Conservation (phyloP, 2,888 invertebrate genomes). For the Epicampocera succincta region DNA sequence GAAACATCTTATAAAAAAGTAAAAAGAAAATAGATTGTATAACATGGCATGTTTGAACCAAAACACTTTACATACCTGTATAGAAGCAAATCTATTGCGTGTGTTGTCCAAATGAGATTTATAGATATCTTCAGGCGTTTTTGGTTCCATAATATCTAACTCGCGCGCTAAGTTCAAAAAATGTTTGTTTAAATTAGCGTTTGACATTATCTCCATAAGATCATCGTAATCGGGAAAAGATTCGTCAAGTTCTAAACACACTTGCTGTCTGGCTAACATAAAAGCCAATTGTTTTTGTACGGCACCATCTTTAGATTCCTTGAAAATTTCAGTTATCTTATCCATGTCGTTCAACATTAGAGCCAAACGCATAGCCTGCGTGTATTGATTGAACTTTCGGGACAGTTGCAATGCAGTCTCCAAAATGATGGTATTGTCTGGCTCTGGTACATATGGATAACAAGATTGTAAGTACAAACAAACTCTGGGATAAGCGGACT, state of each 20-base stretch:
- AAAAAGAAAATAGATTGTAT: not conserved
- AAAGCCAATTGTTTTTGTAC: slow-evolving; percentile 97
- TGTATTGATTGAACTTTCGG: slow-evolving; percentile 92
- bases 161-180: slow-evolving; percentile 96
- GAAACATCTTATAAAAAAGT: not conserved
- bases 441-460: slow-evolving; percentile 97
- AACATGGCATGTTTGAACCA: not conserved
- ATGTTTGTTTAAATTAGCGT: slow-evolving; percentile 95
- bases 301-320: slow-evolving; percentile 89
- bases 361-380: slow-evolving; percentile 94
- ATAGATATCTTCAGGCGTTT: slow-evolving; percentile 99
- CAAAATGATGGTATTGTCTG: slow-evolving; percentile 92
- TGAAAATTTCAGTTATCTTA: slow-evolving; percentile 92
- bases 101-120: slow-evolving; percentile 97
- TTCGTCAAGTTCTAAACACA: slow-evolving; percentile 90
- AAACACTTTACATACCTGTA: slow-evolving; percentile 81
- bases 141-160: slow-evolving; percentile 99
- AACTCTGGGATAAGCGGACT: slow-evolving; percentile 93
- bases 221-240: slow-evolving; percentile 87
- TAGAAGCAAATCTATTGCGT: slow-evolving; percentile 88
- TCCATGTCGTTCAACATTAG: slow-evolving; percentile 93
- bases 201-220: slow-evolving; percentile 94
- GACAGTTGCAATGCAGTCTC: slow-evolving; percentile 93
- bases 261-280: slow-evolving; percentile 97
- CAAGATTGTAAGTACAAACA: slow-evolving; percentile 94